A percentile compares a stretch with the other conserved stretches of the same genome.
Evolutionary conservation across 92 coral and sea anemone species (phyloP).

Genomic region (Desmophyllum pertusum): DNA sequence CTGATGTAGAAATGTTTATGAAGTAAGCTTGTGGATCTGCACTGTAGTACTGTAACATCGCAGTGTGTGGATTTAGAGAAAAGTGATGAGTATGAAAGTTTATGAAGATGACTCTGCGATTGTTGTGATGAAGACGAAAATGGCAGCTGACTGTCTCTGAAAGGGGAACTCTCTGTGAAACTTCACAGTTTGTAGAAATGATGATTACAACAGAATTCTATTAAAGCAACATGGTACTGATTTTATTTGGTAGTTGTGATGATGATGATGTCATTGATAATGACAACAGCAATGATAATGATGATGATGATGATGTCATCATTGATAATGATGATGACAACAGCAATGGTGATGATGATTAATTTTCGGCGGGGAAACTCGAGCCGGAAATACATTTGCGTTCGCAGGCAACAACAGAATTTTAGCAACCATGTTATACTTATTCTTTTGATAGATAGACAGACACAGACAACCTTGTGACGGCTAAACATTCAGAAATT

Average conservation of each 20-base stretch:
- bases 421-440: too few relatives aligned
- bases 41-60: not conserved
- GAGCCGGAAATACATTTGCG: too few relatives aligned
- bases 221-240: not conserved
- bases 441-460: too few relatives aligned
- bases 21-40: not conserved
- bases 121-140: not conserved
- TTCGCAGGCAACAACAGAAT: too few relatives aligned
- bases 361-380: too few relatives aligned
- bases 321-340: too few relatives aligned
- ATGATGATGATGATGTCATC: too few relatives aligned
- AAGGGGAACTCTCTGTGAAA: not conserved
- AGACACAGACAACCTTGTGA: too few relatives aligned
- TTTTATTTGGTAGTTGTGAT: not conserved
- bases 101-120: not conserved
- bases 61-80: not conserved
- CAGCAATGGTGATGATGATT: too few relatives aligned
- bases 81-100: not conserved
- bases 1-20: too few relatives aligned
- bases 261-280: not conserved
- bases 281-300: too few relatives aligned
- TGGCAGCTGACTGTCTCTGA: not conserved
- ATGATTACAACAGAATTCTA: not conserved
- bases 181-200: not conserved
- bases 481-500: too few relatives aligned